Conservation (phyloP, 2,797 vertebrate species). For the Scomberomorus guttatus region DNA sequence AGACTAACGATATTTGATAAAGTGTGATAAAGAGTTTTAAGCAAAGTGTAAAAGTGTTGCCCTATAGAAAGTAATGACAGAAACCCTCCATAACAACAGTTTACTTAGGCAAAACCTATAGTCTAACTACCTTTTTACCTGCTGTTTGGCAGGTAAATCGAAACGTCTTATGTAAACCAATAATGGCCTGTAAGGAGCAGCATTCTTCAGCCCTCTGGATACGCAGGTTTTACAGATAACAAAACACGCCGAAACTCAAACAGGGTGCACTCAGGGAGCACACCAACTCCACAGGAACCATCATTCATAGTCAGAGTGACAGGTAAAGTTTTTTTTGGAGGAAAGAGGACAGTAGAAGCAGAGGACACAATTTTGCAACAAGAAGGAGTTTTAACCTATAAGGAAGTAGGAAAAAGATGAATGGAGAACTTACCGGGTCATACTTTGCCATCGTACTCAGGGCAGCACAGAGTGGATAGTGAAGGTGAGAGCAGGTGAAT, state of each 20-base stretch:
- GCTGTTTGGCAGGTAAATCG: neutral
- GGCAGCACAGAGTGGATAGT: slow-evolving; percentile 32
- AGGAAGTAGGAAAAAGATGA: slow-evolving; percentile 15
- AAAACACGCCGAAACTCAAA: slow-evolving; percentile 20
- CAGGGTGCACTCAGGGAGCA: slow-evolving; percentile 5
- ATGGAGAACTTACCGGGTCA: slow-evolving; percentile 72
- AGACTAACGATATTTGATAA: neutral
- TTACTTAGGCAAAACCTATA: neutral
- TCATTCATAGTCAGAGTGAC: slow-evolving; percentile 6
- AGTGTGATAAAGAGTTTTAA: too few relatives aligned
- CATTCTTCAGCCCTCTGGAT: neutral
- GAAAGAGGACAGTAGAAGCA: neutral
- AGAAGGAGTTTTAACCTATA: neutral
- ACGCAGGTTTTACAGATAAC: slow-evolving; percentile 2
- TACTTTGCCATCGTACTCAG: slow-evolving; percentile 76
- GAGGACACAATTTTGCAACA: neutral
- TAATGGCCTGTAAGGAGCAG: neutral
- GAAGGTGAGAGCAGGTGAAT: slow-evolving; percentile 48
- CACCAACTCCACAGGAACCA: slow-evolving; percentile 12
- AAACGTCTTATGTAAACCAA: neutral
- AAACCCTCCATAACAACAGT: neutral
- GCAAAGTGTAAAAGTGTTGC: neutral
- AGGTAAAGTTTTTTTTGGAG: neutral
- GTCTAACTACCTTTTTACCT: neutral
- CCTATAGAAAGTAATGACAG: neutral